Percentiles rank a stretch among this genome's conserved stretches.
These are phyloP conservation scores for Turritopsis rubra DNA, from an alignment of 30 jellyfish, hydroid and myxozoan genomes.

Conservation along the genomic window DNA sequence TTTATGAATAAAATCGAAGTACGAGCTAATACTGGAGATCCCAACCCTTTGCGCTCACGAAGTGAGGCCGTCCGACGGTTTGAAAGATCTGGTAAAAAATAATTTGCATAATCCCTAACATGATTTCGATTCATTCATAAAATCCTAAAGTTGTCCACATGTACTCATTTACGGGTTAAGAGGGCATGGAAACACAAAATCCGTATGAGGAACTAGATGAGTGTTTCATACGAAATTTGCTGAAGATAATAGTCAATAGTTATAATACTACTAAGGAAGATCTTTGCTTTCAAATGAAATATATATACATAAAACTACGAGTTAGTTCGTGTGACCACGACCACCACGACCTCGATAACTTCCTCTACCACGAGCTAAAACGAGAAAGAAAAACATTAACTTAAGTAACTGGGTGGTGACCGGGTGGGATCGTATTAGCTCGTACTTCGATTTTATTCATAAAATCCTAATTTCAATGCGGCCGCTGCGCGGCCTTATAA, in stretches of 20 bases:
- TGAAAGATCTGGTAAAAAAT: not conserved
- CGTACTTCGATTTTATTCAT: slow-evolving; percentile 14
- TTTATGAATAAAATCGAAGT: not conserved
- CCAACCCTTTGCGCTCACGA: too few relatives aligned
- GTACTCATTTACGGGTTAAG: not conserved
- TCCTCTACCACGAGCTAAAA: not conserved
- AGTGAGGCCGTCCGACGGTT: not conserved
- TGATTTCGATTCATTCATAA: not conserved
- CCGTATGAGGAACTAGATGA: not conserved
- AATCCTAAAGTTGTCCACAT: not conserved
- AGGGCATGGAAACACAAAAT: not conserved
- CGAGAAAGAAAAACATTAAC: not conserved
- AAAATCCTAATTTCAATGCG: slow-evolving; percentile 6
- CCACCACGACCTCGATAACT: not conserved
- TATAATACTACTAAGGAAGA: not conserved
- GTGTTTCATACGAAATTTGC: not conserved
- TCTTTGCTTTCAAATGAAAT: not conserved
- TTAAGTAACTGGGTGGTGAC: not conserved
- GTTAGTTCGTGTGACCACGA: not conserved
- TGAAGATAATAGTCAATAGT: not conserved
- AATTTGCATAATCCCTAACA: not conserved
- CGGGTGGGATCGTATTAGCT: slow-evolving; percentile 10
- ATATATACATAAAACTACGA: not conserved
- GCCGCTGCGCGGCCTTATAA: slow-evolving; percentile 21
- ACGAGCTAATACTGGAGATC: too few relatives aligned